Evolutionary conservation across 2,113 vertebrate species (phyloP).

Genomic region (Pomatostomus ruficeps): DNA sequence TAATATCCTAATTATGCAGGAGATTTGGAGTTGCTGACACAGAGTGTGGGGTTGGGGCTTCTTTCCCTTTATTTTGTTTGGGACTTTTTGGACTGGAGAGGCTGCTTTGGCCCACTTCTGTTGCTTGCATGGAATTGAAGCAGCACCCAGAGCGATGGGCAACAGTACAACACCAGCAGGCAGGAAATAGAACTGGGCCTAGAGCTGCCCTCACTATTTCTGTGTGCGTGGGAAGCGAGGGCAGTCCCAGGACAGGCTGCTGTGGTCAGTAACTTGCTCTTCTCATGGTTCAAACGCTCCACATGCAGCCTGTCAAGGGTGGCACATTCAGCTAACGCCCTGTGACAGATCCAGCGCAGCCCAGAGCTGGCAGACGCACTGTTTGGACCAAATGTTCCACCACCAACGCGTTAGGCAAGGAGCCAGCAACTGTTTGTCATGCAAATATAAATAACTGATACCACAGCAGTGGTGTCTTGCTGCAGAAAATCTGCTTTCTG

Average conservation of each 20-base stretch:
- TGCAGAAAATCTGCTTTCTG: slow-evolving; percentile 14
- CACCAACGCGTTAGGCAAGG: slow-evolving; percentile 61
- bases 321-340: slow-evolving; percentile 68
- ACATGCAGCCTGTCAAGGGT: slow-evolving; percentile 58
- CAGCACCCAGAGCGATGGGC: background rate
- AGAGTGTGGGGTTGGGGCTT: background rate
- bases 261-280: slow-evolving; percentile 36
- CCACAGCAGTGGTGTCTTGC: slow-evolving; percentile 7
- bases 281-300: slow-evolving; percentile 2
- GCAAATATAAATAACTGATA: slow-evolving; percentile 65
- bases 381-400: slow-evolving; percentile 78
- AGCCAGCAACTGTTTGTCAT: slow-evolving; percentile 62
- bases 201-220: background rate
- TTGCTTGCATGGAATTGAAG: background rate
- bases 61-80: background rate
- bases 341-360: slow-evolving; percentile 79
- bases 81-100: background rate
- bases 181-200: slow-evolving; percentile 8
- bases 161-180: background rate
- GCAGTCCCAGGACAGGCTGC: background rate
- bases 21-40: background rate
- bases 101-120: background rate
- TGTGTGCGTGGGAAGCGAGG: background rate
- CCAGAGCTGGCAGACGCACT: slow-evolving; percentile 78
- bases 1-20: background rate